These are phyloP conservation scores for Ectobius pallidus DNA, from an alignment of 2,888 invertebrate species.

Conservation along the genomic window DNA sequence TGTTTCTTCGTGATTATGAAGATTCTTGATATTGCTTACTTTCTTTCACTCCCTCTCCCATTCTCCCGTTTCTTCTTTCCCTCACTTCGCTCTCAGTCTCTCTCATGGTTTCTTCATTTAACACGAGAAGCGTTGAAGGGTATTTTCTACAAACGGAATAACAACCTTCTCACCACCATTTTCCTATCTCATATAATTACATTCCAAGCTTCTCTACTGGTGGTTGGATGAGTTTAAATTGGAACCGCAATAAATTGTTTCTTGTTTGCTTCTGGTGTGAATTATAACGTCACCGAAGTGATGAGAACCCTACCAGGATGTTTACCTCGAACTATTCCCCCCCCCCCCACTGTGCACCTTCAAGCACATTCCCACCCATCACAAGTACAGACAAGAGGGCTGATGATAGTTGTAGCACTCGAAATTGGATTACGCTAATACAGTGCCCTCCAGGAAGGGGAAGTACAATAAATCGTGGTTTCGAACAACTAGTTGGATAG, in stretches of 20 bases:
- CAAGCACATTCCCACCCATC: background rate
- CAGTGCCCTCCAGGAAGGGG: no score
- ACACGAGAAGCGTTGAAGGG: background rate
- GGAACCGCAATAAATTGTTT: slow-evolving; percentile 27
- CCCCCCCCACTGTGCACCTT: background rate
- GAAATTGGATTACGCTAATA: no score
- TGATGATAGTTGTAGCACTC: no score
- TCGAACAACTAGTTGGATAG: no score
- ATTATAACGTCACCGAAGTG: slow-evolving; percentile 17
- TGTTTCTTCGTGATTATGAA: no score
- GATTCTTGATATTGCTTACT: no score
- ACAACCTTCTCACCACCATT: background rate
- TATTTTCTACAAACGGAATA: background rate
- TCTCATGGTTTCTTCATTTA: background rate
- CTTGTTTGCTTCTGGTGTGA: slow-evolving; percentile 18
- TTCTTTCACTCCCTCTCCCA: no score
- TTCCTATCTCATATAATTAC: slow-evolving; percentile 19
- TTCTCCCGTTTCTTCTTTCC: no score
- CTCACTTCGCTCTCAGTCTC: no score
- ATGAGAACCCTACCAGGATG: slow-evolving; percentile 7
- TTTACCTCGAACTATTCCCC: background rate
- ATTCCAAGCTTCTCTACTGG: slow-evolving; percentile 2
- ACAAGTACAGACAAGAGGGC: no score
- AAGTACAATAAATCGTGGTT: no score
- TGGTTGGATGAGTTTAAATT: slow-evolving; percentile 21